Conservation (phyloP, 2,113 vertebrate genomes). For the Campylomormyrus numenius region DNA sequence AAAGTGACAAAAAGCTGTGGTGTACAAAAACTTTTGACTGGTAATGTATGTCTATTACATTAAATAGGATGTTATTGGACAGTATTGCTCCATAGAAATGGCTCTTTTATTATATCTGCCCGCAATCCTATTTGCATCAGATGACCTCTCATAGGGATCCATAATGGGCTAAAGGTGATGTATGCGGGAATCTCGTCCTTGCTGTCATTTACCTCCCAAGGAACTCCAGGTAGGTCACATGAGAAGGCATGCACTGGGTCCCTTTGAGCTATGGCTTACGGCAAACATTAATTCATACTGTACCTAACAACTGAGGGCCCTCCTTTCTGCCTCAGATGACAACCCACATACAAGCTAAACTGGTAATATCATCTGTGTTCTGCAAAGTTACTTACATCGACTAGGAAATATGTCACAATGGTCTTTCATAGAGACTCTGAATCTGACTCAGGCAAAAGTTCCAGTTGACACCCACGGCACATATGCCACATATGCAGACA, state of each 20-base stretch:
- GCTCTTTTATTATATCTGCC: not conserved
- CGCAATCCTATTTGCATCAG: not conserved
- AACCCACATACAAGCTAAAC: not conserved
- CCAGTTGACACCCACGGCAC: not conserved
- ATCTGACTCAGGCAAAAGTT: not conserved
- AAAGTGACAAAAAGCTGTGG: too few relatives aligned
- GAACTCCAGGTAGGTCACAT: not conserved
- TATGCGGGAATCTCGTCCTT: not conserved
- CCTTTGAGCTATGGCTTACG: not conserved
- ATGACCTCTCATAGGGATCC: not conserved
- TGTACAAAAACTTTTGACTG: too few relatives aligned
- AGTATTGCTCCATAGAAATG: not conserved
- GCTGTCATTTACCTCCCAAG: not conserved
- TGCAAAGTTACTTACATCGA: not conserved
- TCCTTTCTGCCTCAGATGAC: not conserved
- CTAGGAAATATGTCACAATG: not conserved
- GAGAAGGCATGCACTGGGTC: not conserved
- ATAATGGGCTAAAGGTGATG: not conserved
- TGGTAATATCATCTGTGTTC: not conserved
- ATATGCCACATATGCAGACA: not conserved
- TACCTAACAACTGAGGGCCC: not conserved
- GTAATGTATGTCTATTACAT: not conserved
- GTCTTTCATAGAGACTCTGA: not conserved
- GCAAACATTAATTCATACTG: not conserved
- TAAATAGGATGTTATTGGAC: not conserved